Evolutionary conservation across 2,113 vertebrate species (phyloP).

Genomic region (Benitochromis conjunctus): DNA sequence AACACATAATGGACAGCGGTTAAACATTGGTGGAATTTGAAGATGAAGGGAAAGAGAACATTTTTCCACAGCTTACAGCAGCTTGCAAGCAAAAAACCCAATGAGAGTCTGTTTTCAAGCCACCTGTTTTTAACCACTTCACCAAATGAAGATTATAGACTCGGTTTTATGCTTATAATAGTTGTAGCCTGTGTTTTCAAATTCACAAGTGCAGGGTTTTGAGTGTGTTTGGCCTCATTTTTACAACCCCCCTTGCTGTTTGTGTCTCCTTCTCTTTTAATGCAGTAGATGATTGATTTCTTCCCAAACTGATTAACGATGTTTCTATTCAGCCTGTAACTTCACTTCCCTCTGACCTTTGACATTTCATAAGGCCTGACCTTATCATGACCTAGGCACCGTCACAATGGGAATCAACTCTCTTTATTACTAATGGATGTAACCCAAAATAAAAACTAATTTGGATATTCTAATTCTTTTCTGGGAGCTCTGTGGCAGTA

Average conservation of each 20-base stretch:
- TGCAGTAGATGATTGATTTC: not conserved
- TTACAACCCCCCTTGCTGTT: not conserved
- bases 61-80: not conserved
- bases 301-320: not conserved
- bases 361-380: conserved; percentile 12
- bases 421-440: conserved; percentile 38
- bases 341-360: conserved; percentile 7
- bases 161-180: not conserved
- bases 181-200: not conserved
- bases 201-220: not conserved
- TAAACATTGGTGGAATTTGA: not conserved
- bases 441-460: conserved; percentile 62
- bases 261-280: not conserved
- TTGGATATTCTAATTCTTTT: conserved; percentile 42
- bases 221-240: not conserved
- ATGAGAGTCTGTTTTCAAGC: not conserved
- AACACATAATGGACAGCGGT: not conserved
- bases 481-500: conserved; percentile 21
- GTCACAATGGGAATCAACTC: not conserved
- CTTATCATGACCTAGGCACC: conserved; percentile 10
- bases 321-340: not conserved
- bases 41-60: not conserved
- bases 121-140: not conserved
- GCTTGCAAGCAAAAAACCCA: not conserved
- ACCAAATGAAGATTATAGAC: not conserved